Evolutionary conservation across 2,888 invertebrate genomes (phyloP).

Genomic region (Baronia brevicornis): DNA sequence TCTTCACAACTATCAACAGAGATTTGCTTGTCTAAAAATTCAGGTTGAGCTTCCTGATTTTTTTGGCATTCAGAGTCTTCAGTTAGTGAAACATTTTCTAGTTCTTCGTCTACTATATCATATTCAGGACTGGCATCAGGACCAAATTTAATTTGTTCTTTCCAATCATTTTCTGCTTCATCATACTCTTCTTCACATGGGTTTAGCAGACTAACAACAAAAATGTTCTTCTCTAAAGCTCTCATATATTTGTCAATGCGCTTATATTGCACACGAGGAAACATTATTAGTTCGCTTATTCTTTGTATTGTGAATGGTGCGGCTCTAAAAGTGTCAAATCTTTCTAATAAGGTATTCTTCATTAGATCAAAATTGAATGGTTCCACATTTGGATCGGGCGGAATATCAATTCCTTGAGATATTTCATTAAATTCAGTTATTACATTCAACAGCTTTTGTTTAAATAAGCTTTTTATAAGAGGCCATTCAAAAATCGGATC

Average conservation of each 20-base stretch:
- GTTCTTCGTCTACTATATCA: conserved; percentile 72
- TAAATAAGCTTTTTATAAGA: conserved; percentile 89
- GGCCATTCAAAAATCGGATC: conserved; percentile 96
- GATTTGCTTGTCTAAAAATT: conserved; percentile 59
- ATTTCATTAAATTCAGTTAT: conserved; percentile 92
- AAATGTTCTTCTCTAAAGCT: conserved; percentile 95
- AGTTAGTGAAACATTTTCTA: conserved; percentile 72
- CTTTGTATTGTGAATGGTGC: conserved; percentile 98
- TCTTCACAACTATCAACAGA: conserved; percentile 59
- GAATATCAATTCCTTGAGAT: conserved; percentile 84
- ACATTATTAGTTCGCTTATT: conserved; percentile 93
- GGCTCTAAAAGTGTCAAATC: conserved; percentile 87
- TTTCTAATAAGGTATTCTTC: conserved; percentile 87
- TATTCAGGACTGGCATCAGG: conserved; percentile 73
- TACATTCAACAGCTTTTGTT: conserved; percentile 89
- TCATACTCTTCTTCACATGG: conserved; percentile 83
- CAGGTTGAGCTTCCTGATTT: conserved; percentile 51
- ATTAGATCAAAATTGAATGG: conserved; percentile 92
- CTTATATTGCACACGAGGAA: conserved; percentile 95
- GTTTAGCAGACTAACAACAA: conserved; percentile 87
- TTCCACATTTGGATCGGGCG: conserved; percentile 93
- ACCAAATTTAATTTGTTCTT: conserved; percentile 76
- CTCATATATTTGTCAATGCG: conserved; percentile 97
- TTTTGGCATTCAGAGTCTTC: conserved; percentile 47
- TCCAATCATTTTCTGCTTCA: too few species aligned